A percentile compares a stretch with the other conserved stretches of the same genome.
These are phyloP conservation scores for Tragelaphus buxtoni DNA, from an alignment of 2,113 vertebrate genomes.

Conservation along the genomic window DNA sequence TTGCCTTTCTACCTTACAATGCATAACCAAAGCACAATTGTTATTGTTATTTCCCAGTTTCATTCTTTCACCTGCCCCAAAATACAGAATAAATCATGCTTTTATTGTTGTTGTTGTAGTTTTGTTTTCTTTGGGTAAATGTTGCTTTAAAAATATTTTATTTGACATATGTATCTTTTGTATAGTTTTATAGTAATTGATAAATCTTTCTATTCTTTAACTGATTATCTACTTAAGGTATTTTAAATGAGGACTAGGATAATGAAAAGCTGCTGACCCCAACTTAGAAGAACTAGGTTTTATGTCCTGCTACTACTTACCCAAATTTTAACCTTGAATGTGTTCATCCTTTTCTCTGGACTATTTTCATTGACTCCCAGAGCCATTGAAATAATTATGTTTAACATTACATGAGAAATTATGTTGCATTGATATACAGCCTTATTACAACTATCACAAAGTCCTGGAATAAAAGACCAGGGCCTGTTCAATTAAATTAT, in stretches of 20 bases:
- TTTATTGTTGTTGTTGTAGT: background rate
- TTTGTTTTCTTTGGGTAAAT: background rate
- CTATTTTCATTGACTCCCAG: background rate
- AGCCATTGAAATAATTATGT: background rate
- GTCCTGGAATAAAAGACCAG: background rate
- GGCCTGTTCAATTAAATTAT: background rate
- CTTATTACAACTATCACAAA: background rate
- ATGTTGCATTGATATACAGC: background rate
- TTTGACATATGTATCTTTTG: background rate
- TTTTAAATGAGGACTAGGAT: background rate
- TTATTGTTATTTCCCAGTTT: background rate
- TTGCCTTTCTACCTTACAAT: background rate
- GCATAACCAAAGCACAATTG: background rate
- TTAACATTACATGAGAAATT: background rate
- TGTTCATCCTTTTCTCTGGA: background rate
- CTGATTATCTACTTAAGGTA: background rate
- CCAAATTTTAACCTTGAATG: background rate
- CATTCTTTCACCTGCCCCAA: background rate
- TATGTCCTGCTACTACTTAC: background rate
- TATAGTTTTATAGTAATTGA: background rate
- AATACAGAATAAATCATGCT: background rate
- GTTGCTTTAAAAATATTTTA: background rate
- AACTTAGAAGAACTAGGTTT: background rate
- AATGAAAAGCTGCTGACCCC: background rate
- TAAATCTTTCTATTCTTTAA: background rate